Percentiles rank a stretch among this genome's conserved stretches.
Conservation (phyloP, 2,113 vertebrate genomes). For the Pyxicephalus adspersus region DNA sequence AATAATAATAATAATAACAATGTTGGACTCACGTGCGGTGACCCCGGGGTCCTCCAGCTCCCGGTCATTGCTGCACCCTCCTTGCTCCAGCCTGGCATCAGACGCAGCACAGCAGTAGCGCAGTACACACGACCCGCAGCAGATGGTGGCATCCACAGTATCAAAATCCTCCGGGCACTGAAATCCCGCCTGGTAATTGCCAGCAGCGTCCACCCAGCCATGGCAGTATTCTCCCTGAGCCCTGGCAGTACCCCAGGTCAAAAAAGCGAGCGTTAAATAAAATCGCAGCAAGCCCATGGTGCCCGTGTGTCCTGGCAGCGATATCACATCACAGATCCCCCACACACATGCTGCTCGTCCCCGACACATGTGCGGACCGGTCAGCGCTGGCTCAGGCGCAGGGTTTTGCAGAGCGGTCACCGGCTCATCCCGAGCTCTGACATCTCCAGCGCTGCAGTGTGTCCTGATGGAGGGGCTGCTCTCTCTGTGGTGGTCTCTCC, state of each 20-base stretch:
- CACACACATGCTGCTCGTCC: too few species aligned
- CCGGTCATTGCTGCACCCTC: slow-evolving; percentile 88
- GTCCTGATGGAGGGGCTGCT: not conserved
- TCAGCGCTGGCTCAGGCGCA: not conserved
- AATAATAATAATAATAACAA: not conserved
- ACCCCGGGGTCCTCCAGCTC: slow-evolving; percentile 78
- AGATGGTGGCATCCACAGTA: slow-evolving; percentile 88
- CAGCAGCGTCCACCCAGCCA: slow-evolving; percentile 89
- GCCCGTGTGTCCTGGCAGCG: too few species aligned
- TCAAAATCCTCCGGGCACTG: slow-evolving; percentile 96
- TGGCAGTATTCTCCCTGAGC: slow-evolving; percentile 92
- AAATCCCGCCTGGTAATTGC: slow-evolving; percentile 90
- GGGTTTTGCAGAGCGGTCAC: not conserved
- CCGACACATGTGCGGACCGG: too few species aligned
- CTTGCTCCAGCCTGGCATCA: slow-evolving; percentile 90
- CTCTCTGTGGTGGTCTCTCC: slow-evolving; percentile 33
- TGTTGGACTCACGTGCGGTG: slow-evolving; percentile 85
- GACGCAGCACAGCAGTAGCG: slow-evolving; percentile 92
- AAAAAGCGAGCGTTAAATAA: slow-evolving; percentile 79
- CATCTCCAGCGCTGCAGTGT: not conserved
- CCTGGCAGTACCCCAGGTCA: slow-evolving; percentile 75
- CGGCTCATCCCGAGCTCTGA: not conserved
- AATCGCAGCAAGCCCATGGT: slow-evolving; percentile 69
- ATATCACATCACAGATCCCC: too few species aligned
- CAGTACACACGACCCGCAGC: slow-evolving; percentile 91